Evolutionary conservation across 2,797 vertebrate genomes (phyloP).

Genomic region (Decapterus maruadsi): DNA sequence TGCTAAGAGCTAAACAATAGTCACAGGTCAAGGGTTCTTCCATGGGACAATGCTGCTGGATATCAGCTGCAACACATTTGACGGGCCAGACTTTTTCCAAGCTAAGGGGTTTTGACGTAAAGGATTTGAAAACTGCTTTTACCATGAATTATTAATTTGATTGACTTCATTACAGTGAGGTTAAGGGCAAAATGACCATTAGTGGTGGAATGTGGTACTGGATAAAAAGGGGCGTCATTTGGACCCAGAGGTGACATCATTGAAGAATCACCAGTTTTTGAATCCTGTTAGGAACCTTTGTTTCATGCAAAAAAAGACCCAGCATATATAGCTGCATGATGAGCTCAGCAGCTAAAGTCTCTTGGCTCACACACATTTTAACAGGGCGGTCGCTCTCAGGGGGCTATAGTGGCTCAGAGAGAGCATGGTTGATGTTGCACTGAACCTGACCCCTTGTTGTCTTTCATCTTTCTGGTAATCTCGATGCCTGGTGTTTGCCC

Average conservation of each 20-base stretch:
- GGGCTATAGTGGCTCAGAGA: constrained; percentile 38
- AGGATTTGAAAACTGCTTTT: constrained; percentile 39
- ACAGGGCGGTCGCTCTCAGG: constrained; percentile 31
- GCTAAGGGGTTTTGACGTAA: constrained; percentile 35
- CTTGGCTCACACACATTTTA: constrained; percentile 40
- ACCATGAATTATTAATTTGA: constrained; percentile 65
- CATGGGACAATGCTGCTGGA: constrained; percentile 48
- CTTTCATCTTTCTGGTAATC: constrained; percentile 60
- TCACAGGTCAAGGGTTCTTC: constrained; percentile 72
- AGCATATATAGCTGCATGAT: not conserved
- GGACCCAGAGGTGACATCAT: not conserved
- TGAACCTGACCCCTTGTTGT: constrained; percentile 54
- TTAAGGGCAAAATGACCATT: constrained; percentile 41
- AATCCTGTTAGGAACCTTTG: not conserved
- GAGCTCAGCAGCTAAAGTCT: constrained; percentile 17
- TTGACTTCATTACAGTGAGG: constrained; percentile 55
- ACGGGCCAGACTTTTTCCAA: constrained; percentile 57
- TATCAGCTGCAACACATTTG: constrained; percentile 28
- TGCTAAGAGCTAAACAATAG: constrained; percentile 71
- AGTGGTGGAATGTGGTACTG: constrained; percentile 47
- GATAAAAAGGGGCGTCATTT: constrained; percentile 9
- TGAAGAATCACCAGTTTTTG: not conserved
- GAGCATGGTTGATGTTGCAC: constrained; percentile 36
- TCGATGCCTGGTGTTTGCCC: constrained; percentile 67
- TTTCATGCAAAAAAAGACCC: not conserved